Conservation (phyloP, 2,797 vertebrate species). For the Tokudaia muenninki region DNA sequence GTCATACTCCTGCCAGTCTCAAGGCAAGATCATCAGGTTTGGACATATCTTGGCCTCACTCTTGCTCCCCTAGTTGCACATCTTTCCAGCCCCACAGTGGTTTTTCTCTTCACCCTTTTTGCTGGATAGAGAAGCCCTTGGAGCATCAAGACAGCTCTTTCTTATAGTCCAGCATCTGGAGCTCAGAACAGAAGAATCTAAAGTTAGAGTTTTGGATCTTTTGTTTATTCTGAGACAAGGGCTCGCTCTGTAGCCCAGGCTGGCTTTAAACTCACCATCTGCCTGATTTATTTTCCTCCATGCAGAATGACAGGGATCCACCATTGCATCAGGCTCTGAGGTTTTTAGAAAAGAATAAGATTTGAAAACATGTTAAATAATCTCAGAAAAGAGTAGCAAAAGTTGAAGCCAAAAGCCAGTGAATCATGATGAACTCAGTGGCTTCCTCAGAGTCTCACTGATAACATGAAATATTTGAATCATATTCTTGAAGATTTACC, state of each 20-base stretch:
- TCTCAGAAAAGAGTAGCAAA: conserved; percentile 16
- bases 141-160: not conserved
- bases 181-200: not conserved
- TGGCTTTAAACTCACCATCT: not conserved
- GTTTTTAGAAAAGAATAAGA: conserved; percentile 41
- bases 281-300: not conserved
- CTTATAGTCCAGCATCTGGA: not conserved
- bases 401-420: conserved; percentile 34
- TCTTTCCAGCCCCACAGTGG: not conserved
- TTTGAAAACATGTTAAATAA: conserved; percentile 31
- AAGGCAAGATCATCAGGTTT: too few relatives aligned
- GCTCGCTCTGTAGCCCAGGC: not conserved
- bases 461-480: conserved; percentile 39
- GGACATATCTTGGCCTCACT: not conserved
- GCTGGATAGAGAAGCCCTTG: not conserved
- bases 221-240: not conserved
- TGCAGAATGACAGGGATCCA: not conserved
- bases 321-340: not conserved
- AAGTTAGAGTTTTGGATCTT: not conserved
- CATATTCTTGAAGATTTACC: conserved; percentile 19
- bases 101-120: not conserved
- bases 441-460: not conserved
- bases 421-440: not conserved
- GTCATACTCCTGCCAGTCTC: not conserved
- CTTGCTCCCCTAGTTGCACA: not conserved